Percentiles rank a stretch among this genome's conserved stretches.
phyloP scores from a whole-genome alignment of 2,888 invertebrate species.

The Andrena trimmerana region DNA sequence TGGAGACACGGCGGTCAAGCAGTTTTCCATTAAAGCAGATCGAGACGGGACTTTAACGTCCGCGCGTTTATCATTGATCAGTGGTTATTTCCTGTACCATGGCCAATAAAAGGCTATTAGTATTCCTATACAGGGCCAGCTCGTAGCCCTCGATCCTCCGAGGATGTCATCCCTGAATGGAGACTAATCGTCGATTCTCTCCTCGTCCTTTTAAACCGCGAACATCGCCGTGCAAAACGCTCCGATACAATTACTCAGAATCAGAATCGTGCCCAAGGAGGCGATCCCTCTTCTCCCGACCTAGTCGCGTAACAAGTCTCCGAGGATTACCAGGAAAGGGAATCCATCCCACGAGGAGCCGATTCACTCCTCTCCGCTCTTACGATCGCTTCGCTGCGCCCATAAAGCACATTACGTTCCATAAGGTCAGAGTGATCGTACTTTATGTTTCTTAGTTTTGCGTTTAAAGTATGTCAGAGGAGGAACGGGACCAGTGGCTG shows the following conservation, averaged over 20 bases:
- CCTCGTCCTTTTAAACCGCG: conserved; percentile 16
- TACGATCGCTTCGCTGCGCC: background rate
- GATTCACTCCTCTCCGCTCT: conserved; percentile 21
- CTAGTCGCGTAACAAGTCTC: background rate
- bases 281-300: background rate
- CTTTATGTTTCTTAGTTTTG: conserved; percentile 26
- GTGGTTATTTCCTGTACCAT: conserved; percentile 50
- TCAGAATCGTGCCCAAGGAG: background rate
- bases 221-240: conserved; percentile 17
- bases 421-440: conserved; percentile 24
- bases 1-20: conserved; percentile 2
- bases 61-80: conserved; percentile 40
- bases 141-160: conserved; percentile 39
- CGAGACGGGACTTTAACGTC: conserved; percentile 23
- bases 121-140: conserved; percentile 28
- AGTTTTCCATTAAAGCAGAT: background rate
- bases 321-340: background rate
- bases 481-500: background rate
- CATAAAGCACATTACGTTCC: conserved; percentile 26
- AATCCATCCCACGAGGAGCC: conserved; percentile 11
- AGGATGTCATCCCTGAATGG: conserved; percentile 13
- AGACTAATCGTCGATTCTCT: conserved; percentile 43
- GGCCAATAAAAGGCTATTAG: conserved; percentile 51
- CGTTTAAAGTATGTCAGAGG: background rate
- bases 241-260: conserved; percentile 13